Evolutionary conservation across 2,113 vertebrate species (phyloP), one percentile per base, ranked within the genome.

Genomic region (Chionodraco myersi): DNA sequence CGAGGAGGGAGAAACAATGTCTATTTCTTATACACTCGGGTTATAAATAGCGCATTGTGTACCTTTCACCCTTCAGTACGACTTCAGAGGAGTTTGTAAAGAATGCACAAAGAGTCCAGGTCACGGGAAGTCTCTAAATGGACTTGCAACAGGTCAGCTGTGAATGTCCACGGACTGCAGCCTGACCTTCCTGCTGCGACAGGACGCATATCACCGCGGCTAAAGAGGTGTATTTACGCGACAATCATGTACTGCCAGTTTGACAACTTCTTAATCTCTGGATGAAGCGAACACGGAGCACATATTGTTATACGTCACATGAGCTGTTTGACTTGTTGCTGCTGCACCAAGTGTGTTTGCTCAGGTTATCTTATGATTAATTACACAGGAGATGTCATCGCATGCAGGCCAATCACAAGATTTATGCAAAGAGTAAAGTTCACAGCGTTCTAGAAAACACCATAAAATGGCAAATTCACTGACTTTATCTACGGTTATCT

Each of bases 21-120:
- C 75, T 75, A 45, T 66, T 36, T 65, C 48, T 3, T 3, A 82
- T 81, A 77, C 89, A 78, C 78, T 84, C 41, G 3, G 44, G 85
- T 88, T 95, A 95, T 93, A 89, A 93, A 93, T 95, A 94, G 89
- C 41, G 84, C 77, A 95, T 95, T 95, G 95, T 95, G 90, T 90
- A 92, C 95, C 91, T 94, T 94, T 89, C 88, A 85, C 81, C 61
- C 88, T 30, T 73, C 66, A 72, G 34, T 36, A 65, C 5, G 47
- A 65, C 60, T 58, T 49, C 75, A 64, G 74, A 44, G 72, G 68
- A 68, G 76, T 75, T 60, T 59, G 74, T 75, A 41, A 87, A 87
- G 75, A 91, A 90, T 89, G 77, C 51, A 60, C 61, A 51, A 61
- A 78, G 69, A 83, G 70, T 64, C 51, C 78, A 78, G 86, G 85